Conservation (phyloP, 2,113 vertebrate species). For the Saguinus imperator region DNA sequence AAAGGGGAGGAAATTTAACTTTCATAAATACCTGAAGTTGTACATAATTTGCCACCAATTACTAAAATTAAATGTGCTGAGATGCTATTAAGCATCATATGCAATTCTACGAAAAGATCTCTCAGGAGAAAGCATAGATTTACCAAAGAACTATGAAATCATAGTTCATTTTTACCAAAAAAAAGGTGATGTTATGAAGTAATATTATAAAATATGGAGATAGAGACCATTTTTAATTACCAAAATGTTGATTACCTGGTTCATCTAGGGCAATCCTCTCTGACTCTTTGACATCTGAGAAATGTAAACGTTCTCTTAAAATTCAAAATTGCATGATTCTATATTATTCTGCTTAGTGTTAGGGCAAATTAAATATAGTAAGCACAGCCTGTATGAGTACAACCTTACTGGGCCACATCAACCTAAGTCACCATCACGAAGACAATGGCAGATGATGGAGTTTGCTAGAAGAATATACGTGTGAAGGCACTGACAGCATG, state of each 20-base stretch:
- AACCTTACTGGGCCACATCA: fast-evolving
- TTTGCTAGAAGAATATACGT: fast-evolving
- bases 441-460: fast-evolving
- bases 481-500: fast-evolving
- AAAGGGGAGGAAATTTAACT: background rate
- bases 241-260: background rate
- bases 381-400: background rate
- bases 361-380: slow-evolving; percentile 44
- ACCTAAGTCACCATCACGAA: background rate
- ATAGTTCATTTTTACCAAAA: background rate
- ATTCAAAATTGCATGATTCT: background rate
- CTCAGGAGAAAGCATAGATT: background rate
- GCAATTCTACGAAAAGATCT: background rate
- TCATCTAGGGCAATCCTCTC: background rate
- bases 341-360: background rate
- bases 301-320: slow-evolving; percentile 1
- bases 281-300: slow-evolving; percentile 9
- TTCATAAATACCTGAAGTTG: slow-evolving; percentile 50
- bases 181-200: background rate
- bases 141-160: background rate
- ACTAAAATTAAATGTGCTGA: slow-evolving; percentile 55
- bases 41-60: slow-evolving; percentile 44
- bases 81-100: background rate
- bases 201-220: background rate
- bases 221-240: background rate